These are phyloP conservation scores for Chrysocyon brachyurus DNA, from an alignment of 2,797 vertebrate species.

Conservation along the genomic window DNA sequence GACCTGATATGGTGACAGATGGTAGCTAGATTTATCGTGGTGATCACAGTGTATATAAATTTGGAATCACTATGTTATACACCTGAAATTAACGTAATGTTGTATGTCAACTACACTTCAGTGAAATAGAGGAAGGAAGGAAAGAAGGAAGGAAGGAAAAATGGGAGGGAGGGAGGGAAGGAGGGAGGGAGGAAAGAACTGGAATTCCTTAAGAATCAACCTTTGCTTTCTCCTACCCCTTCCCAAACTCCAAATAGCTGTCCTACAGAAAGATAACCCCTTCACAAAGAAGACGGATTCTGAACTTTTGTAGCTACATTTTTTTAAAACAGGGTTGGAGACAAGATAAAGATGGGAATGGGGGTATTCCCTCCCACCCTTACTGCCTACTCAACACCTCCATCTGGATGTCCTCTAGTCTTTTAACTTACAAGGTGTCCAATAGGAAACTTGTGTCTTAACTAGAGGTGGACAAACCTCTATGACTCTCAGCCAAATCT, in stretches of 20 bases:
- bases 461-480: background rate
- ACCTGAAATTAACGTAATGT: background rate
- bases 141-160: background rate
- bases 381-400: background rate
- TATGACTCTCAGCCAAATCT: background rate
- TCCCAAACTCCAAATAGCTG: constrained; percentile 14
- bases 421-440: background rate
- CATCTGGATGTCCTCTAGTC: background rate
- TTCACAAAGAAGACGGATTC: background rate
- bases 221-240: background rate
- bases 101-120: background rate
- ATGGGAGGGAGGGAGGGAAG: background rate
- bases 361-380: background rate
- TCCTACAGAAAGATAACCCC: background rate
- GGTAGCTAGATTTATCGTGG: background rate
- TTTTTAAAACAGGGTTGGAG: background rate
- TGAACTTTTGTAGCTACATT: background rate
- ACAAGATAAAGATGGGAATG: background rate
- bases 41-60: background rate
- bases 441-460: background rate
- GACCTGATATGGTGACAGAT: background rate
- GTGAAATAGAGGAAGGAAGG: background rate
- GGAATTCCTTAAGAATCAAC: background rate
- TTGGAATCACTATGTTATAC: background rate
- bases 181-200: background rate